Conservation (phyloP, 1,140 invertebrate genomes). For the Pogonomyrmex californicus region DNA sequence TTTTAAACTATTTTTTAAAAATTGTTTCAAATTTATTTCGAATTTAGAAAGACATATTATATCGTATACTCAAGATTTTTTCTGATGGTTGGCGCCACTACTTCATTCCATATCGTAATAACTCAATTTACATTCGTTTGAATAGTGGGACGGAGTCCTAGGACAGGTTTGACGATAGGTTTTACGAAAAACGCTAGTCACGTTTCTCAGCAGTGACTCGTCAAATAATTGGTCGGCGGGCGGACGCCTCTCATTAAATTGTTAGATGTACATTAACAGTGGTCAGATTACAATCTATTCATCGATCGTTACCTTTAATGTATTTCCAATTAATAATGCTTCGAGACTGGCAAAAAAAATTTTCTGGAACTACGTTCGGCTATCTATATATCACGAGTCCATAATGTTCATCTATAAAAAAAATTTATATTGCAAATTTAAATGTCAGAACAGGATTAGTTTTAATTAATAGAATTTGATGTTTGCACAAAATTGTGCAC, state of each 20-base stretch:
- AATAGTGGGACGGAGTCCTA: slow-evolving; percentile 17
- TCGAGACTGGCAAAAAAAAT: slow-evolving; percentile 48
- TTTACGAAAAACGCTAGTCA: slow-evolving; percentile 76
- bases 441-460: slow-evolving; percentile 7
- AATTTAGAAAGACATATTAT: not conserved
- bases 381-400: not conserved
- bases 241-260: slow-evolving; percentile 83
- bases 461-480: not conserved
- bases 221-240: slow-evolving; percentile 79
- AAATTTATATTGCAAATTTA: not conserved
- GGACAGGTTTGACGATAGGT: slow-evolving; percentile 17
- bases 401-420: not conserved
- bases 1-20: not conserved
- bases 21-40: not conserved
- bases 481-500: not conserved
- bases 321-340: slow-evolving; percentile 79
- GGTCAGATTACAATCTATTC: slow-evolving; percentile 78
- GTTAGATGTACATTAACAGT: slow-evolving; percentile 83
- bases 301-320: slow-evolving; percentile 83
- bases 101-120: slow-evolving; percentile 10
- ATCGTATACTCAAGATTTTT: not conserved
- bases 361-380: not conserved
- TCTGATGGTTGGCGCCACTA: not conserved
- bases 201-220: slow-evolving; percentile 71
- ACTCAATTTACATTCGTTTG: slow-evolving; percentile 11